These are phyloP conservation scores for Drosophila teissieri DNA, from an alignment of 1,140 invertebrate genomes.

Conservation along the genomic window DNA sequence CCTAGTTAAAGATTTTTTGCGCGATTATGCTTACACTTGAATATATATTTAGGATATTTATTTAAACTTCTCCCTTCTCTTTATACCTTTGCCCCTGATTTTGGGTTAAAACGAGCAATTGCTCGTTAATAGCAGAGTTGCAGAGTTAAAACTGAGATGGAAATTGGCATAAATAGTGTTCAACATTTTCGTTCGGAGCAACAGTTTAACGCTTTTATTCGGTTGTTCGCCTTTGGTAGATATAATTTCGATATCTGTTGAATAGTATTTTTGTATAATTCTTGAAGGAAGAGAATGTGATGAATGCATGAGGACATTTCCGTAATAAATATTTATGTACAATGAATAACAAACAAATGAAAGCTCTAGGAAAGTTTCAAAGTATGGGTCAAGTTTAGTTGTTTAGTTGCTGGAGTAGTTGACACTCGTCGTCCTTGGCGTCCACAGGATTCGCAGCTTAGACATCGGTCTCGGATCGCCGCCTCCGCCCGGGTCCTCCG, in stretches of 20 bases:
- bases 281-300: slow-evolving; percentile 12
- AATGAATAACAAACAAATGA: slow-evolving; percentile 55
- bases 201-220: slow-evolving; percentile 73
- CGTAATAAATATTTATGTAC: slow-evolving; percentile 63
- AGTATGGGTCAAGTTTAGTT: slow-evolving; percentile 33
- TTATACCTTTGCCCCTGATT: slow-evolving; percentile 15
- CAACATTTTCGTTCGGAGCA: slow-evolving; percentile 72
- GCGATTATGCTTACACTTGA: slow-evolving; percentile 69
- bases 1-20: slow-evolving; percentile 84
- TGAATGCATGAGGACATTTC: slow-evolving; percentile 27
- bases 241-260: slow-evolving; percentile 41
- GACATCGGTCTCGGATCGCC: slow-evolving; percentile 87
- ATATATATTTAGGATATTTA: slow-evolving; percentile 50
- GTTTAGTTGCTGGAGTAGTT: slow-evolving; percentile 22
- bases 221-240: slow-evolving; percentile 26
- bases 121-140: slow-evolving; percentile 10
- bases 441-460: slow-evolving; percentile 44
- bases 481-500: slow-evolving; percentile 93
- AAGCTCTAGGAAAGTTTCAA: slow-evolving; percentile 17
- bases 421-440: slow-evolving; percentile 31
- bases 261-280: slow-evolving; percentile 34
- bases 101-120: slow-evolving; percentile 37
- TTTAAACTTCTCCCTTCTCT: slow-evolving; percentile 29
- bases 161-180: slow-evolving; percentile 44
- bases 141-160: slow-evolving; percentile 18